Evolutionary conservation across 1,140 invertebrate genomes (phyloP).

Genomic region (Micrasema longulum): DNA sequence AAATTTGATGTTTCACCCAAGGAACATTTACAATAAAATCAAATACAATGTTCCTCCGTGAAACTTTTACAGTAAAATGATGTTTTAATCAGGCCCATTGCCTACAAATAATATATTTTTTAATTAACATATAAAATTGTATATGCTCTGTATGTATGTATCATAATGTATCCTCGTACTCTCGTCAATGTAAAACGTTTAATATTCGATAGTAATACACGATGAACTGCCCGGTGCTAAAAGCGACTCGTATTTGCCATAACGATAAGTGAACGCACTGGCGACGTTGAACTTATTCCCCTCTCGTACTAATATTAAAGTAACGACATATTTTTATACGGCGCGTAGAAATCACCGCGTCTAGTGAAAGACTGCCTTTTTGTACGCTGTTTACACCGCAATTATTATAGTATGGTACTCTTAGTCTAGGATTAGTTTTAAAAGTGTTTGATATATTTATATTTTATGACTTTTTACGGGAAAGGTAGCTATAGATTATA

Average conservation of each 20-base stretch:
- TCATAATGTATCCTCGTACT: no score
- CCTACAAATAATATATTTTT: no score
- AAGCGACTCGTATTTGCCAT: constrained; percentile 34
- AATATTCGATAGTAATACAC: no score
- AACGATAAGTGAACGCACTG: constrained; percentile 8
- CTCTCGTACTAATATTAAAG: constrained; percentile 1
- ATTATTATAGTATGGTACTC: constrained; percentile 3
- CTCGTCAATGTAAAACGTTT: no score
- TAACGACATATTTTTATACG: constrained; percentile 23
- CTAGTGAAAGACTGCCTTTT: constrained; percentile 33
- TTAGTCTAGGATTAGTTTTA: constrained; percentile 5
- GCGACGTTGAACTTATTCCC: neutral
- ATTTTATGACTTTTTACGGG: constrained; percentile 28
- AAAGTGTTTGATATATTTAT: constrained; percentile 15
- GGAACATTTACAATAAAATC: no score
- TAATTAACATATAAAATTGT: no score
- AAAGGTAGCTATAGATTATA: constrained; percentile 39
- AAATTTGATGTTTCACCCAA: no score
- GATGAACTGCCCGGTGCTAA: constrained; percentile 23
- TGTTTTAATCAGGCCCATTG: no score
- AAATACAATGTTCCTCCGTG: no score
- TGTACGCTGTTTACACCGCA: constrained; percentile 35
- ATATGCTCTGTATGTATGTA: no score
- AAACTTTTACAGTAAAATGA: no score
- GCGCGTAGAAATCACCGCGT: constrained; percentile 17